Evolutionary conservation across 2,888 invertebrate species (phyloP).

Genomic region (Synanthedon andrenaeformis): DNA sequence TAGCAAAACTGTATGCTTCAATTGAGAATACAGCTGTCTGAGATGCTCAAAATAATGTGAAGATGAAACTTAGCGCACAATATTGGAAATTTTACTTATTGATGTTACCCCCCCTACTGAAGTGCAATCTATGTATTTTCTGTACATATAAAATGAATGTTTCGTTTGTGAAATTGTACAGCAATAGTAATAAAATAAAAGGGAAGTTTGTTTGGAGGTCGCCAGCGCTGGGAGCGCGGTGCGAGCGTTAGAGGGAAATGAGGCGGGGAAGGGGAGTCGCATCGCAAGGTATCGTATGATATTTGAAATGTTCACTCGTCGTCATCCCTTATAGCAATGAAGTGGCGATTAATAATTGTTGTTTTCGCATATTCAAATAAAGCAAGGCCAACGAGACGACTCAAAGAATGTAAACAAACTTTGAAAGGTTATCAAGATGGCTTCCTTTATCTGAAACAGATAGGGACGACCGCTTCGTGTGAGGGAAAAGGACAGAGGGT

Average conservation of each 20-base stretch:
- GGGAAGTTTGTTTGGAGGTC: constrained; percentile 21
- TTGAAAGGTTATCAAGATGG: too few species aligned
- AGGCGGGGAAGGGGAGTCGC: too few species aligned
- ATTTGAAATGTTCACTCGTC: too few species aligned
- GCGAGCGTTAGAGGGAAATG: not conserved
- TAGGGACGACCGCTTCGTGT: too few species aligned
- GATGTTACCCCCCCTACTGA: constrained; percentile 49
- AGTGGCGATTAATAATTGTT: too few species aligned
- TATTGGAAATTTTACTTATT: constrained; percentile 54
- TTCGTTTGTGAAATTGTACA: constrained; percentile 56
- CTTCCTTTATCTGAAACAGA: too few species aligned
- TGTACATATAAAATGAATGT: constrained; percentile 48
- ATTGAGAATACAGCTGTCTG: constrained; percentile 59
- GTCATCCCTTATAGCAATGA: too few species aligned
- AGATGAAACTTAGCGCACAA: constrained; percentile 68
- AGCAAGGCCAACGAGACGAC: too few species aligned
- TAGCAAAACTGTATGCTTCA: constrained; percentile 67
- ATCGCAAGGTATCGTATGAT: too few species aligned
- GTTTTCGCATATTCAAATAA: too few species aligned
- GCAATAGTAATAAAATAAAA: constrained; percentile 28
- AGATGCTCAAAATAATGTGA: constrained; percentile 65
- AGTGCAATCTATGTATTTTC: constrained; percentile 56
- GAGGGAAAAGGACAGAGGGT: too few species aligned
- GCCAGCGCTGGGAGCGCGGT: constrained; percentile 9
- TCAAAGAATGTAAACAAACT: too few species aligned